Percentiles rank a stretch among this genome's conserved stretches.
These are phyloP conservation scores for Salticus scenicus DNA, from an alignment of 2,888 invertebrate genomes.

Conservation along the genomic window DNA sequence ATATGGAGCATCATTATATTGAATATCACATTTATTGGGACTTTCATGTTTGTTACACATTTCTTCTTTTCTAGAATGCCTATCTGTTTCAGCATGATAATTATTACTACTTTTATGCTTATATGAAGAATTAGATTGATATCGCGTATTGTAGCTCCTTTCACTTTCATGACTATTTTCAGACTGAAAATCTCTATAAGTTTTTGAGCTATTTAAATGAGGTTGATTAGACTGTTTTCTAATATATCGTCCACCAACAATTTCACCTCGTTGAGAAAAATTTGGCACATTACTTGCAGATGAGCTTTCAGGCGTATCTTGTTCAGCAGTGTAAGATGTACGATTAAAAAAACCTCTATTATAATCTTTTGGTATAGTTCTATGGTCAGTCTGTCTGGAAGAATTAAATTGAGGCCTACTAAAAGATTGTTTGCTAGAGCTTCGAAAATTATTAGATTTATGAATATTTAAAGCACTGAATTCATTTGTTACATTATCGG, in stretches of 20 bases:
- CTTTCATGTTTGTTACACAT: background rate
- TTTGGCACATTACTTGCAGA: background rate
- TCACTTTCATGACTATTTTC: background rate
- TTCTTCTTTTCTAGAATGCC: background rate
- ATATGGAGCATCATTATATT: background rate
- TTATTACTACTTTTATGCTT: background rate
- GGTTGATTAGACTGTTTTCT: conserved; percentile 37
- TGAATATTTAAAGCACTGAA: background rate
- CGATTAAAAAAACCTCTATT: background rate
- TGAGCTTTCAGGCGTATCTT: background rate
- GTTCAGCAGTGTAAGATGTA: background rate
- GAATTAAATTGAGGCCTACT: background rate
- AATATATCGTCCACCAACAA: conserved; percentile 52
- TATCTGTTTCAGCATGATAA: background rate
- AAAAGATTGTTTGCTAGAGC: background rate
- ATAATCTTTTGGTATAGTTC: background rate
- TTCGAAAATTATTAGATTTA: background rate
- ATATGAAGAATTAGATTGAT: background rate
- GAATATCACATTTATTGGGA: background rate
- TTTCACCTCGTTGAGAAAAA: conserved; percentile 28
- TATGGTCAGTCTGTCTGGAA: background rate
- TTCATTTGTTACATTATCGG: background rate
- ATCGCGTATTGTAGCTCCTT: background rate
- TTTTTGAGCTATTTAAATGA: background rate
- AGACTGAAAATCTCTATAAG: background rate